These are phyloP conservation scores for Drosophila mojavensis DNA, from an alignment of 1,140 invertebrate species.

Conservation along the genomic window DNA sequence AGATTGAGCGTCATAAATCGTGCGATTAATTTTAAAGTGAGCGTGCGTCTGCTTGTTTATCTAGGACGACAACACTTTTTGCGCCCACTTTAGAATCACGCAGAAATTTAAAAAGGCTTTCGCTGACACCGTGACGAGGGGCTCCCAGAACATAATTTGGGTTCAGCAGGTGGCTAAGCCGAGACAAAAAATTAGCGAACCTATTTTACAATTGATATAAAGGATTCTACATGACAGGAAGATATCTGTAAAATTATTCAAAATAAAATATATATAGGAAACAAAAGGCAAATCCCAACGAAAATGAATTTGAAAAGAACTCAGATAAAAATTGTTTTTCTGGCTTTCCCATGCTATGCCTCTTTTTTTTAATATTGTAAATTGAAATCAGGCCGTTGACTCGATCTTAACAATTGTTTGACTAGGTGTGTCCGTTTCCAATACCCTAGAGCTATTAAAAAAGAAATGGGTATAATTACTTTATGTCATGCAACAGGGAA, in stretches of 20 bases:
- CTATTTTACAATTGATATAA: constrained; percentile 3
- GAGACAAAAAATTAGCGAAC: too few relatives aligned
- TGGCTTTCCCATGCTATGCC: too few relatives aligned
- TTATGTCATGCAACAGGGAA: too few relatives aligned
- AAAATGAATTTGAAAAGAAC: background rate
- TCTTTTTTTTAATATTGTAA: too few relatives aligned
- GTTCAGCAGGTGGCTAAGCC: constrained; percentile 9
- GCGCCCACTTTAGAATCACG: constrained; percentile 26
- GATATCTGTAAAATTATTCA: background rate
- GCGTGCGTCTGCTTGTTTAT: constrained; percentile 59
- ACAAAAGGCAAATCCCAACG: background rate
- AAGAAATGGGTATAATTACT: too few relatives aligned
- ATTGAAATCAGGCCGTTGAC: too few relatives aligned
- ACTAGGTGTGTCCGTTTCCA: too few relatives aligned
- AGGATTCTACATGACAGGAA: background rate
- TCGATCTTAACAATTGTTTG: too few relatives aligned
- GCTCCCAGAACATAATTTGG: constrained; percentile 7
- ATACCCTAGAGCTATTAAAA: too few relatives aligned
- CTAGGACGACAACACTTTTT: constrained; percentile 47
- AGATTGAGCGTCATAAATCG: constrained; percentile 78
- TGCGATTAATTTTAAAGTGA: constrained; percentile 75
- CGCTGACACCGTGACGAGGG: constrained; percentile 19
- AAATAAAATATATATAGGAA: background rate
- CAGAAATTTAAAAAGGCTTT: constrained; percentile 18
- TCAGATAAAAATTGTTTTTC: background rate